Evolutionary conservation across 92 coral and sea anemone genomes (phyloP), one percentile per base, ranked within the genome.

Genomic region (Phymanthus crucifer): DNA sequence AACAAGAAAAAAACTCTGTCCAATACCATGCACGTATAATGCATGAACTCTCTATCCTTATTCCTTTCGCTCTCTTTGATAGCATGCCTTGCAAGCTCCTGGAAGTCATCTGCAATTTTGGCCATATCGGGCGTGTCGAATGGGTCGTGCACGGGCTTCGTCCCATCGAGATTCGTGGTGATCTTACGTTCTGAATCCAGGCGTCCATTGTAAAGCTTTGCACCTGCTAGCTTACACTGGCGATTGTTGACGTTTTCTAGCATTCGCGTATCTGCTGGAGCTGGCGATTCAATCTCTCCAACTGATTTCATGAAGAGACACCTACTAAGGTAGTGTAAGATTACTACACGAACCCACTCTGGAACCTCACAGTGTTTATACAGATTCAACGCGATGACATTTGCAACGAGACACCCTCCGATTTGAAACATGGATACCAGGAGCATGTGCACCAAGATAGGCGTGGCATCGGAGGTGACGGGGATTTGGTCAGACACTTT

Each of bases 381-480:
- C 46, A 87, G 46, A 79, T 90, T 90, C 77, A 92, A 66, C 9
- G 94, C 80, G 31, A 92, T 66, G 54, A 87, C 78, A 77, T 92
- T 92, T n/a, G 97, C 97, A 33, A 89, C 43, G 0, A 92, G 86
- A 35, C 91, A 54, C 4, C 79, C 77, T 5, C 97, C 97, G 24
- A 92, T 90, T 79, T 90, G 89, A 77, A 92, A 90, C 97, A 92
- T 84, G 29, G 91, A 75, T 19, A 80, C 65, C 84, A 84, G 67
- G 23, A 92, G 74, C 75, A 92, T 83, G 36, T 71, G 86, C 14
- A 88, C 86, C 13, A 94, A 46, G 57, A 94, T 87, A 40, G 98
- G 97, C 35, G 94, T 87, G 17, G 97, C 86, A 32, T 92, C 97
- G 73, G 98, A 94, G 31, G 91, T 94, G 73, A 92, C 93, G 13